Base-by-base conservation (phyloP, 2,113 vertebrate genomes). In the Dolichotis patagonum region DNA sequence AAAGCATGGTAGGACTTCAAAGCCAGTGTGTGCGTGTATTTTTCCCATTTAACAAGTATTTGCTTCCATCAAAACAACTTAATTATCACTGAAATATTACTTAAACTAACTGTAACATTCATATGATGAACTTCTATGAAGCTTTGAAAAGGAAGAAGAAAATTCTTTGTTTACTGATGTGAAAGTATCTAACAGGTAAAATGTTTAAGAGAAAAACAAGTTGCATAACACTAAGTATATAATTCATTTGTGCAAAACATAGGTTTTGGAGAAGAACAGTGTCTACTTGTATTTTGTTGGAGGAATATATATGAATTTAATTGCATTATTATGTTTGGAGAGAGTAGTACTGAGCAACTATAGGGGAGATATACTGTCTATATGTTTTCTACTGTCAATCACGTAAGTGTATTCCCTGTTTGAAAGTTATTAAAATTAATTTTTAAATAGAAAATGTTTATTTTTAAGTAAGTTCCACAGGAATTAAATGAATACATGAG, bases 21-120 rank as follows among this genome's bases (percentile, higher is more conserved):
- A n/a, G n/a, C n/a, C 4, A 60, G 56, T 60, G 24, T 1, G 12
- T 41, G n/a, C 22, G 71, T 75, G 20, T 80, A 22, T 82, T 78
- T 65, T 87, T 96, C 75, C 41, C 38, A 93, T 49, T 35, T 88
- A 84, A 65, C 75, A 71, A 91, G 9, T 73, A 88, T 43, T 95
- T 96, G 17, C 86, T 89, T 62, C 80, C 11, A 91, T 81, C 35
- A 90, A 58, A 90, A 90, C 20, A 62, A 88, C 20, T 22, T 73
- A 86, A 77, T 38, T 77, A 78, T 69, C 49, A 77, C 71, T 71
- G 78, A 63, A 52, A 67, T 62, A 85, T 77, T 73, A 24, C 63
- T 90, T 94, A 41, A 75, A 90, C 67, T 43, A 95, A 85, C 58
- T 46, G 41, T 24, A 85, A 41, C 35, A 88, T 88, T 12, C 38